Evolutionary conservation across 2,113 vertebrate species (phyloP).

Genomic region (Cyanistes caeruleus): DNA sequence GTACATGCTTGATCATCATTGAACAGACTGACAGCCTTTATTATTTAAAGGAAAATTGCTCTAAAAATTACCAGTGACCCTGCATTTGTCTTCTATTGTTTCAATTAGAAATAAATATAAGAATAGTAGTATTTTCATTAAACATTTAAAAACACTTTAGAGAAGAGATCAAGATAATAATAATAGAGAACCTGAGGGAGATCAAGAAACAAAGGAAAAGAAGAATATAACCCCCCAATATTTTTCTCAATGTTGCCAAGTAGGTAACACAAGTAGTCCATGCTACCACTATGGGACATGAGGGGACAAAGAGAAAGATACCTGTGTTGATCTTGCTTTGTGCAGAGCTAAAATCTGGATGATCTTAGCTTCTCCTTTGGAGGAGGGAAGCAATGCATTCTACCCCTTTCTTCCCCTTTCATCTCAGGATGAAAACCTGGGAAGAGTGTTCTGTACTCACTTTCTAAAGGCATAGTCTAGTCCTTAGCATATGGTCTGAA

Average conservation of each 20-base stretch:
- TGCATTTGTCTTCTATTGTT: background rate
- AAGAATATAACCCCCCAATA: accelerated
- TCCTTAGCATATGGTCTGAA: background rate
- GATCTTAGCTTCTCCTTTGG: background rate
- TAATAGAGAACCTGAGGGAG: background rate
- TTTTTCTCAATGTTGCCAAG: background rate
- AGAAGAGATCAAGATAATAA: background rate
- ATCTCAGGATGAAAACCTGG: background rate
- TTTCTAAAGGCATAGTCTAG: background rate
- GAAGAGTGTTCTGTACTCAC: background rate
- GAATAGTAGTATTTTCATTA: background rate
- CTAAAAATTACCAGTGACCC: background rate
- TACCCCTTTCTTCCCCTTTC: background rate
- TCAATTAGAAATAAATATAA: background rate
- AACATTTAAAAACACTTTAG: background rate
- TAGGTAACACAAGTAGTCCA: background rate
- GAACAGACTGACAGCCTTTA: background rate
- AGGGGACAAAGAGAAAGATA: background rate
- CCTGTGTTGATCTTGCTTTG: background rate
- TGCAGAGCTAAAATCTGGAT: background rate
- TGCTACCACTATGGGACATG: background rate
- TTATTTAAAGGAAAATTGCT: background rate
- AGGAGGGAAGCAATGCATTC: background rate
- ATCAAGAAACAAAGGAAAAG: background rate
- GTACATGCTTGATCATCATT: background rate